These are phyloP conservation scores for Ophioninae sp. DNA, from an alignment of 2,888 invertebrate genomes.

Conservation along the genomic window DNA sequence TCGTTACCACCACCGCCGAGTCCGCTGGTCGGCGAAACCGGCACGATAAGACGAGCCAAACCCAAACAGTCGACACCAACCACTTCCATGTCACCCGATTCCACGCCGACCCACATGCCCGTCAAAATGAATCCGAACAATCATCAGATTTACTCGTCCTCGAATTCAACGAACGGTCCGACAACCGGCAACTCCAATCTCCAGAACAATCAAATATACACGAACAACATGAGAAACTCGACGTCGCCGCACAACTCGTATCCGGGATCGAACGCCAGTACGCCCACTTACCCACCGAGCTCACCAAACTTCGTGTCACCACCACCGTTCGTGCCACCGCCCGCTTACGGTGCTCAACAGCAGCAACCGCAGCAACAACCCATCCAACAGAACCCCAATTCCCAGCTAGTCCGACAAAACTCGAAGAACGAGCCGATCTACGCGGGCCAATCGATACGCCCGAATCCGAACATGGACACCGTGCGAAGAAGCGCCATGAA, in stretches of 20 bases:
- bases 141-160: conserved; percentile 67
- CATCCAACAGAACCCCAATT: conserved; percentile 43
- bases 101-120: conserved; percentile 81
- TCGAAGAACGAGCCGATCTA: conserved; percentile 75
- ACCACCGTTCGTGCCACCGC: conserved; percentile 67
- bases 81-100: conserved; percentile 80
- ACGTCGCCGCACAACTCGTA: conserved; percentile 76
- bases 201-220: conserved; percentile 72
- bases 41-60: conserved; percentile 81
- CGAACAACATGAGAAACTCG: conserved; percentile 69
- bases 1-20: conserved; percentile 90
- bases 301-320: conserved; percentile 74
- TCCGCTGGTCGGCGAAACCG: conserved; percentile 81
- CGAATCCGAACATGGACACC: conserved; percentile 78
- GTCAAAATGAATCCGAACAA: conserved; percentile 67
- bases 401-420: conserved; percentile 73
- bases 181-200: conserved; percentile 72
- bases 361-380: conserved; percentile 63
- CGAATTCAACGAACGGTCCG: conserved; percentile 75
- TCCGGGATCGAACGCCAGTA: conserved; percentile 75
- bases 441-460: conserved; percentile 70
- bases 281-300: conserved; percentile 74
- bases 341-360: conserved; percentile 74
- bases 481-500: conserved; percentile 78
- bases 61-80: conserved; percentile 80